Base-by-base conservation (phyloP, 2,113 vertebrate genomes). In the Micromys minutus region DNA sequence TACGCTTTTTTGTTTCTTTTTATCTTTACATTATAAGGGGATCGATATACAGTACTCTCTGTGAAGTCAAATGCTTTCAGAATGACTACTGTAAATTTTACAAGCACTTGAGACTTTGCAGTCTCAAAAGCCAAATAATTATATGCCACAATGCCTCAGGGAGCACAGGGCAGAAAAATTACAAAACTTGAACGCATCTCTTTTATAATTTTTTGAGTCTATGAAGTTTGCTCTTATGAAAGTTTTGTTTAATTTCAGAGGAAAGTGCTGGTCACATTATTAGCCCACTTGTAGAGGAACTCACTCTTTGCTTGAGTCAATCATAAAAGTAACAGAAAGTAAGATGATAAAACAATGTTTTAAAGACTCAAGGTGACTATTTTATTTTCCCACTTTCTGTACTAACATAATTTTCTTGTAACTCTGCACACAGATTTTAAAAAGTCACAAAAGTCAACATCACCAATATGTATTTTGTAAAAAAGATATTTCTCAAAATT, bases 261-360 rank as follows among this genome's bases (percentile, higher is more conserved):
- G 94, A 61, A 81, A 76, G 36, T 39, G 16, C 50, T 67, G n/a
- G 29, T 50, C 31, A 19, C 42, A 21, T 61, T 90, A 47, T 94
- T 74, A 90, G 90, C 65, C 86, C 71, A 75, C 16, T 63, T 94
- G 26, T 36, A 10, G 24, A 96, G 26, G 80, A 86, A 63, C 77
- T 77, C 36, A 13, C 76, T 94, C 45, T 93, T 55, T 57, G 9
- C n/a, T 57, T 65, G 29, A 52, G 29, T 61, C 65, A 90, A 4
- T 59, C 52, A 71, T 87, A 87, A 87, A 87, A 63, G n/a, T 42
- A 59, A 15, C 10, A 90, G 50, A 77, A 29, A 52, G 6, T 69
- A 17, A 91, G 34, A 47, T 12, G 26, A 3, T 19, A 75, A 45
- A 34, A 71, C 36, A 47, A 13, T 39, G 16, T 26, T 91, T 67